phyloP scores from a whole-genome alignment of 2,797 vertebrate species.

The Sarcoramphus papa region DNA sequence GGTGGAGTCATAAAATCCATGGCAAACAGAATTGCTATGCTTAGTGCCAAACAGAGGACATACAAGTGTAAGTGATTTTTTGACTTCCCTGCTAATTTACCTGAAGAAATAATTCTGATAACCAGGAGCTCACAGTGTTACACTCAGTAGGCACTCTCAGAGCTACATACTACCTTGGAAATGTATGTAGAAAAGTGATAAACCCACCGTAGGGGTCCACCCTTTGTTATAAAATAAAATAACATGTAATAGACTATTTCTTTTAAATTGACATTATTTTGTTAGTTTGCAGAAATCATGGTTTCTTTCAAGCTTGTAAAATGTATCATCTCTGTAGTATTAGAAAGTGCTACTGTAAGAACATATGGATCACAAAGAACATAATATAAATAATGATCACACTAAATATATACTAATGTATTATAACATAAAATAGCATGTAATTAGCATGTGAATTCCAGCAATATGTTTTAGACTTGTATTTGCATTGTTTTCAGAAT shows the following conservation, averaged over 20 bases:
- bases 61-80: neutral
- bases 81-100: conserved; percentile 31
- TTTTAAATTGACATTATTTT: conserved; percentile 16
- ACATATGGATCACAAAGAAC: neutral
- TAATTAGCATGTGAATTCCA: neutral
- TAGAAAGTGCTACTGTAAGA: neutral
- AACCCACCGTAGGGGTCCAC: neutral
- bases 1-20: neutral
- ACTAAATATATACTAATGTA: neutral
- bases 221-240: conserved; percentile 24
- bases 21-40: neutral
- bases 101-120: conserved; percentile 38
- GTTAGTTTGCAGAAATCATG: neutral
- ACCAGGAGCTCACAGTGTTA: neutral
- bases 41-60: neutral
- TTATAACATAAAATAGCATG: neutral
- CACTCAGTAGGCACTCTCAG: neutral
- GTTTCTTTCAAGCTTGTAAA: neutral
- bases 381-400: neutral
- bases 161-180: neutral
- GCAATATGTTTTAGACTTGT: neutral
- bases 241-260: neutral
- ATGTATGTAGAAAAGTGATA: neutral
- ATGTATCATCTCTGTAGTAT: neutral
- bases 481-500: neutral